A percentile compares a stretch with the other conserved stretches of the same genome.
Evolutionary conservation across 2,797 vertebrate genomes (phyloP).

Genomic region (Prionace glauca): DNA sequence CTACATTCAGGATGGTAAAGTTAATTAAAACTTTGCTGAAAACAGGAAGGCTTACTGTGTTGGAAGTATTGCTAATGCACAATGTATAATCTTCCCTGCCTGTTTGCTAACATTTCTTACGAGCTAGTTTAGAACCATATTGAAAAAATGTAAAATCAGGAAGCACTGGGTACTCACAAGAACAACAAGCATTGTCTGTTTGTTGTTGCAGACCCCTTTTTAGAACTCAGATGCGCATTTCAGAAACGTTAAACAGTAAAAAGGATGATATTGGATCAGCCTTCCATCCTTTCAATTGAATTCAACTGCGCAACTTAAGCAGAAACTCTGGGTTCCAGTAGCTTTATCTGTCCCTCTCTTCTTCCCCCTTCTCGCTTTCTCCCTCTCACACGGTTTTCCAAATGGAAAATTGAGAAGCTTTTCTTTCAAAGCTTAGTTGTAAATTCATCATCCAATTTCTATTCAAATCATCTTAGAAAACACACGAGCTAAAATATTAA

Average conservation of each 20-base stretch:
- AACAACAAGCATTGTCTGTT: neutral
- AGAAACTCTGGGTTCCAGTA: neutral
- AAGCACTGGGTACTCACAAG: neutral
- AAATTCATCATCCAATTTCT: conserved; percentile 1
- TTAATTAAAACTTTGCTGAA: conserved; percentile 9
- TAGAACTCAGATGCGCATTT: neutral
- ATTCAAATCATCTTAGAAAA: neutral
- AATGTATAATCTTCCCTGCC: neutral
- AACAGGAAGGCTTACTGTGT: neutral
- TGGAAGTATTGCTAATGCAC: neutral
- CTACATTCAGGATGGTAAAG: neutral
- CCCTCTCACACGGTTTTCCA: neutral
- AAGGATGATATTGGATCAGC: neutral
- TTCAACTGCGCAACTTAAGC: neutral
- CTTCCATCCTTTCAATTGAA: neutral
- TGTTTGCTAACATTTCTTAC: neutral
- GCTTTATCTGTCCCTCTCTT: neutral
- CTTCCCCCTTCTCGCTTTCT: neutral
- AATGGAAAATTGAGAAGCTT: neutral
- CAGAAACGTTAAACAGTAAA: neutral
- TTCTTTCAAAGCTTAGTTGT: neutral
- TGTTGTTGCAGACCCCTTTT: neutral
- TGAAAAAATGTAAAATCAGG: conserved; percentile 27
- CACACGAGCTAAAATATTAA: neutral
- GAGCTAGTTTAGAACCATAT: conserved; percentile 38